Conservation (phyloP, 2,113 vertebrate species). For the Toxostoma redivivum region DNA sequence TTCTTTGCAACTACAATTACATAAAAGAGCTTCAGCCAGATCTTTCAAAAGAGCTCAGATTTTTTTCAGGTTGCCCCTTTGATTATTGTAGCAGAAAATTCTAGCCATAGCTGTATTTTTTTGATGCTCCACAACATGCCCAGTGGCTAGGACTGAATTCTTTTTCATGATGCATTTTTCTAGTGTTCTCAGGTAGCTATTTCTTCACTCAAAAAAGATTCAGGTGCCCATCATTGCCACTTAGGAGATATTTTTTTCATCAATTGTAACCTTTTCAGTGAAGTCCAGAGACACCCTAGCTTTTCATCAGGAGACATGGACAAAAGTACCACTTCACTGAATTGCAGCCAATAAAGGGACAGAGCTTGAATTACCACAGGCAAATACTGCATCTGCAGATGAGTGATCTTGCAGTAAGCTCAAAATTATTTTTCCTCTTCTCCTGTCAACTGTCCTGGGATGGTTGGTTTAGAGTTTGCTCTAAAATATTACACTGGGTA, state of each 20-base stretch:
- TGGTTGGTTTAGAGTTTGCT: background rate
- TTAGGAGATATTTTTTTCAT: background rate
- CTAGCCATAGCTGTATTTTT: background rate
- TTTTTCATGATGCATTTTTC: background rate
- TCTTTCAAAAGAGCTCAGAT: background rate
- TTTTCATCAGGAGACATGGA: background rate
- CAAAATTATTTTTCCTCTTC: background rate
- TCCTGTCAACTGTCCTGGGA: background rate
- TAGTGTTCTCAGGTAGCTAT: background rate
- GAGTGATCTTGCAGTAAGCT: background rate
- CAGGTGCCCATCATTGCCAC: background rate
- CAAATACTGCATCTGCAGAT: background rate
- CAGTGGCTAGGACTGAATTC: background rate
- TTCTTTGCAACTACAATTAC: background rate
- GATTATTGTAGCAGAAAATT: background rate
- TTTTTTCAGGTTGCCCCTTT: background rate
- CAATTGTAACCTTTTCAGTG: background rate
- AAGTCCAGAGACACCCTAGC: background rate
- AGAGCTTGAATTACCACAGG: background rate
- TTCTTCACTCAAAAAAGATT: background rate
- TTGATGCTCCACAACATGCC: background rate
- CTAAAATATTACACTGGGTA: background rate
- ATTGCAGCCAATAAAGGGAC: background rate
- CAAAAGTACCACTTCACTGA: background rate
- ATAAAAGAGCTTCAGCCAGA: background rate